Conservation (phyloP, 2,797 vertebrate species). For the Bradypus variegatus region DNA sequence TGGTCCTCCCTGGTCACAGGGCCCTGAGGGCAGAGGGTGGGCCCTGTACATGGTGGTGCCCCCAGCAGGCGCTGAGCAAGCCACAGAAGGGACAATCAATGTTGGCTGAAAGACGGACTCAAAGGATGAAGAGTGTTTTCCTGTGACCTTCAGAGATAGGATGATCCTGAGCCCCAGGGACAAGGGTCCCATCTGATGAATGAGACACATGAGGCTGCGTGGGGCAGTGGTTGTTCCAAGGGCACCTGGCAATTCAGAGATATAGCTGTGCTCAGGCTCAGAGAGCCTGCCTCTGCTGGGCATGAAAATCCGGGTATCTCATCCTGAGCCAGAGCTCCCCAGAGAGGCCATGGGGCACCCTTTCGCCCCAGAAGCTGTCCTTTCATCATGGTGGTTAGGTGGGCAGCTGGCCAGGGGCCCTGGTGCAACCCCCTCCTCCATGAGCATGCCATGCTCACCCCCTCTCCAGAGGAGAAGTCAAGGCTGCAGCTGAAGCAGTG, state of each 20-base stretch:
- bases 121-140: not conserved
- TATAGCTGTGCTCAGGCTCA: not conserved
- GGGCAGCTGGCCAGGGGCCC: not conserved
- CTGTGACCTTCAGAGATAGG: not conserved
- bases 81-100: not conserved
- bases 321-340: not conserved
- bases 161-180: not conserved
- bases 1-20: not conserved
- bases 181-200: not conserved
- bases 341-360: not conserved
- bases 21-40: not conserved
- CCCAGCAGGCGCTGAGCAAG: not conserved
- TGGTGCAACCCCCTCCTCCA: not conserved
- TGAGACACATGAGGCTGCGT: not conserved
- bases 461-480: slow-evolving; percentile 16
- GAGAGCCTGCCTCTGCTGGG: not conserved
- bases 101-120: not conserved
- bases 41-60: not conserved
- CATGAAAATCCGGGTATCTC: not conserved
- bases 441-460: not conserved
- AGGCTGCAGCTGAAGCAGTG: not conserved
- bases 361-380: not conserved
- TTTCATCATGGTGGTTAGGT: not conserved
- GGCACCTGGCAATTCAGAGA: not conserved
- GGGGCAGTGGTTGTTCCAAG: not conserved